These are phyloP conservation scores for Allolobophora icterica DNA, from an alignment of 2,888 invertebrate genomes.

Conservation along the genomic window DNA sequence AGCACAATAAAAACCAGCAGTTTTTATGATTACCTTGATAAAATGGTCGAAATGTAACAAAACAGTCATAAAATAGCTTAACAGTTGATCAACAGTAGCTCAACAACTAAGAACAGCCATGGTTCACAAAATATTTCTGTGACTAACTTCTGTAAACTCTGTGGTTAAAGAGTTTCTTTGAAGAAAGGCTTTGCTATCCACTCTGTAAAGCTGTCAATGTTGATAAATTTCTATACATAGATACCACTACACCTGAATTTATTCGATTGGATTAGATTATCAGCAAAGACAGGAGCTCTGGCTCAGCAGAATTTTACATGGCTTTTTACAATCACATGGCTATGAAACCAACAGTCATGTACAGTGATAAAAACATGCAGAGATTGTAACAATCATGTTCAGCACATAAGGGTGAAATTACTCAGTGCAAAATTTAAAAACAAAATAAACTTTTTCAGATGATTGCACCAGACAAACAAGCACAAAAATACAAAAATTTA, in stretches of 20 bases:
- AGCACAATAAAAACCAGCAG: not conserved
- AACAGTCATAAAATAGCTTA: not conserved
- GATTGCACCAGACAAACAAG: not conserved
- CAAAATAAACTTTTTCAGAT: constrained; percentile 6
- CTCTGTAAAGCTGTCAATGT: not conserved
- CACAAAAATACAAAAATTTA: constrained; percentile 14
- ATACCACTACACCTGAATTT: not conserved
- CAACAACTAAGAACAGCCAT: not conserved
- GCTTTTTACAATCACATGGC: not conserved
- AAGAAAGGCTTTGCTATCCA: not conserved
- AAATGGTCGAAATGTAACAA: not conserved
- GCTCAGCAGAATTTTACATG: not conserved
- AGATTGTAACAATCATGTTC: not conserved
- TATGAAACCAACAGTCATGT: not conserved
- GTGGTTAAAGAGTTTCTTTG: not conserved
- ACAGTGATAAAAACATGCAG: constrained; percentile 17
- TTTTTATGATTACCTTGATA: not conserved
- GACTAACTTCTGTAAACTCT: not conserved
- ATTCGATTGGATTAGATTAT: not conserved
- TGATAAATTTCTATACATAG: not conserved
- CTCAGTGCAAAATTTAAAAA: not conserved
- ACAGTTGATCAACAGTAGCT: not conserved
- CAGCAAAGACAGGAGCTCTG: not conserved
- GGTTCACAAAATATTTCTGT: not conserved
- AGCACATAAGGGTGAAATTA: not conserved